Percentiles rank a stretch among this genome's conserved stretches.
phyloP scores from a whole-genome alignment of 2,113 vertebrate species.

The Ancistrus triradiatus region DNA sequence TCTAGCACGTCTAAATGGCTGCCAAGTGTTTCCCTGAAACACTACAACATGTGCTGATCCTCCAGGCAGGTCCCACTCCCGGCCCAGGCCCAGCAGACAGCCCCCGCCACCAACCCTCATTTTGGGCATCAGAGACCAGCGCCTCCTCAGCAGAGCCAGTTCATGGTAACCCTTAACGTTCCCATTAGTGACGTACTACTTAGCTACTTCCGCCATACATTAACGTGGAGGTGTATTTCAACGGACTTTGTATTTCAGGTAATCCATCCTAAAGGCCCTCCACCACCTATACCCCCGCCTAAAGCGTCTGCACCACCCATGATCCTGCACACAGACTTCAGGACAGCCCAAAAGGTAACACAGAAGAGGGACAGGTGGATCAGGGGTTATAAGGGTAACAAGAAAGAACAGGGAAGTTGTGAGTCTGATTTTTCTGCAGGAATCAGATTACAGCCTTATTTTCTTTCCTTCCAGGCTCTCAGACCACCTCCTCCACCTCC shows the following conservation, averaged over 20 bases:
- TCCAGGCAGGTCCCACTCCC: too few species aligned
- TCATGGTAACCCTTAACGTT: constrained; percentile 12
- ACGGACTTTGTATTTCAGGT: constrained; percentile 18
- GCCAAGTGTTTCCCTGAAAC: not conserved
- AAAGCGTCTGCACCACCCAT: constrained; percentile 30
- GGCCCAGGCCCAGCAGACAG: constrained; percentile 33
- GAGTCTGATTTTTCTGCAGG: too few species aligned
- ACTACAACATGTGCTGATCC: not conserved
- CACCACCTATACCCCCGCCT: constrained; percentile 58
- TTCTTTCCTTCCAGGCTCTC: constrained; percentile 55
- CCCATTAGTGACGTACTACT: not conserved
- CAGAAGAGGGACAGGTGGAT: too few species aligned
- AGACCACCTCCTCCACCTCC: constrained; percentile 60
- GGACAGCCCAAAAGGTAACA: constrained; percentile 62
- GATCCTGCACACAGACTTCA: constrained; percentile 44
- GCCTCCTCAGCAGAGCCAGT: constrained; percentile 3
- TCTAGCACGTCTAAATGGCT: not conserved
- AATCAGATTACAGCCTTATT: too few species aligned
- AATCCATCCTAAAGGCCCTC: constrained; percentile 41
- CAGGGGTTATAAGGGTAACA: too few species aligned
- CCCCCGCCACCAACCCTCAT: not conserved
- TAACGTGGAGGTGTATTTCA: too few species aligned
- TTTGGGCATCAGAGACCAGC: not conserved
- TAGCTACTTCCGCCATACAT: not conserved
- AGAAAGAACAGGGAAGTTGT: too few species aligned